Percentiles rank a stretch among this genome's conserved stretches.
phyloP scores from a whole-genome alignment of 2,113 vertebrate genomes.

The Ceyx margarethae region DNA sequence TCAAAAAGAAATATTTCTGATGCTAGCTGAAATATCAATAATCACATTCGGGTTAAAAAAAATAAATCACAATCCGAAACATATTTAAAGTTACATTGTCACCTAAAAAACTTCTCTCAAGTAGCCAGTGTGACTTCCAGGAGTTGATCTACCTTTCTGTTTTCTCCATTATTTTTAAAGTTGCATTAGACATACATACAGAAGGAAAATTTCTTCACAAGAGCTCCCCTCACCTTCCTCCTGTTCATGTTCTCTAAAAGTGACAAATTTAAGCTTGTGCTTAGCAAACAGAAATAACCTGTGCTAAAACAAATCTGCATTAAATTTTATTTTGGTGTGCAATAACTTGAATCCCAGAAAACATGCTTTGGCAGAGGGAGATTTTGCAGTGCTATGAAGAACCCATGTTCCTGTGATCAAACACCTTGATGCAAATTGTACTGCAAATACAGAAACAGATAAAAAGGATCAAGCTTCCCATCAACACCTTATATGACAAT shows the following conservation, averaged over 20 bases:
- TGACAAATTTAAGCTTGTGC: not conserved
- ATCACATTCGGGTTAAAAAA: not conserved
- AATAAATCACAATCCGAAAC: not conserved
- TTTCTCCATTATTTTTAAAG: not conserved
- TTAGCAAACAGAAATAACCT: not conserved
- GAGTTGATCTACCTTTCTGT: not conserved
- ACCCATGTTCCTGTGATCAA: not conserved
- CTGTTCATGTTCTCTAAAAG: not conserved
- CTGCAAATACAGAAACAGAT: not conserved
- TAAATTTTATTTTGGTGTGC: not conserved
- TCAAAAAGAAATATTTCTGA: not conserved
- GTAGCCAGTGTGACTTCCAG: not conserved
- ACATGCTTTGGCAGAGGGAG: accelerated
- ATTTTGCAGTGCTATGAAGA: not conserved
- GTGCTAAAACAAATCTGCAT: not conserved
- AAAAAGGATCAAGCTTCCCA: not conserved
- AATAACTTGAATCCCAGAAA: not conserved
- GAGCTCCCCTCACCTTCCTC: not conserved
- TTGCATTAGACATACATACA: not conserved
- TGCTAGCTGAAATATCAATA: not conserved
- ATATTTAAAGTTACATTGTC: not conserved
- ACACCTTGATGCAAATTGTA: not conserved
- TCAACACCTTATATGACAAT: not conserved
- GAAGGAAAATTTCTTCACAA: not conserved
- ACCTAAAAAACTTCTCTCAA: not conserved